A percentile compares a stretch with the other conserved stretches of the same genome.
phyloP scores from a whole-genome alignment of 2,113 vertebrate species.

The Poecilia latipinna region DNA sequence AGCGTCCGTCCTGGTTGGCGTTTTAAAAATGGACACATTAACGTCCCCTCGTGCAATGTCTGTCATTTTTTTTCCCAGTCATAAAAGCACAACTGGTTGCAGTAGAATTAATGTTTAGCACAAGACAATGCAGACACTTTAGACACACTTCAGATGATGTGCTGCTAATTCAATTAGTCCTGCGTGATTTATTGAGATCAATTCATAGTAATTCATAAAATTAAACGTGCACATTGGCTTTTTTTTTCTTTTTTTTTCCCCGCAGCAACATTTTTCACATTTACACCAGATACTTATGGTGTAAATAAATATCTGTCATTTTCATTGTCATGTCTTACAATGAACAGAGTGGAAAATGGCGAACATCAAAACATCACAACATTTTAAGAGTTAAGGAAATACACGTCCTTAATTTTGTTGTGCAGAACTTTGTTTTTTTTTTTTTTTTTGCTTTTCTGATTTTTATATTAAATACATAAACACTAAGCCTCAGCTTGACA shows the following conservation, averaged over 20 bases:
- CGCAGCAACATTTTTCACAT: neutral
- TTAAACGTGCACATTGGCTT: neutral
- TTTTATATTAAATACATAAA: neutral
- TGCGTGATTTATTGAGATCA: slow-evolving; percentile 14
- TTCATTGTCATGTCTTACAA: neutral
- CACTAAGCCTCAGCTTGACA: neutral
- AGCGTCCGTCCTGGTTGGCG: slow-evolving; percentile 7
- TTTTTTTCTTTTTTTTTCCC: neutral
- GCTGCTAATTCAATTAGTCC: slow-evolving; percentile 16
- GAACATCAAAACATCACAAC: neutral
- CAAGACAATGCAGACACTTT: slow-evolving; percentile 5
- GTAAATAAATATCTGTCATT: too few species aligned
- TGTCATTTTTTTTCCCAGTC: slow-evolving; percentile 39
- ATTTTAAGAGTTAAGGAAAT: neutral
- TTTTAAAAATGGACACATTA: slow-evolving; percentile 37
- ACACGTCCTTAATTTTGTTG: neutral
- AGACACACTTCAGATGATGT: neutral
- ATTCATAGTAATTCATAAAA: slow-evolving; percentile 13
- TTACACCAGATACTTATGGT: neutral
- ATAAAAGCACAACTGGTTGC: neutral
- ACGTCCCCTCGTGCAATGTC: slow-evolving; percentile 22
- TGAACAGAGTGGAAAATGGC: too few species aligned
- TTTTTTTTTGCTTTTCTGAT: neutral
- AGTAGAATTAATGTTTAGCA: slow-evolving; percentile 19
- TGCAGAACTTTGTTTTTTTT: neutral